phyloP scores from a whole-genome alignment of 2,888 invertebrate genomes.

The Drosophila stalkeri region DNA sequence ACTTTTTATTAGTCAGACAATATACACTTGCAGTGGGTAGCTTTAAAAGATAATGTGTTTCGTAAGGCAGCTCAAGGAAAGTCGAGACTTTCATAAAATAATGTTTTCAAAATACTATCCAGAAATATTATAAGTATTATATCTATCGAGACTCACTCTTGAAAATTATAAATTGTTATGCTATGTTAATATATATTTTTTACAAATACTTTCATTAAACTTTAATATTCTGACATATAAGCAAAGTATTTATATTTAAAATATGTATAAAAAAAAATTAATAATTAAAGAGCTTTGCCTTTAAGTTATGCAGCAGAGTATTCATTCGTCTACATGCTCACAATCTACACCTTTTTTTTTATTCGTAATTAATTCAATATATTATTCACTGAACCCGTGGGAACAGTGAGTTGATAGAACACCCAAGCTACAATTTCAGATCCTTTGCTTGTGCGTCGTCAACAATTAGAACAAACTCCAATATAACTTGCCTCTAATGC shows the following conservation, averaged over 20 bases:
- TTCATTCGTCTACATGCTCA: background rate
- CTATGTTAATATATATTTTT: background rate
- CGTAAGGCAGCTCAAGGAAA: background rate
- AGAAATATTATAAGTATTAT: background rate
- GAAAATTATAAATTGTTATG: no score
- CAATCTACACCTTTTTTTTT: background rate
- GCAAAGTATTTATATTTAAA: background rate
- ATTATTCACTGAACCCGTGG: constrained; percentile 33
- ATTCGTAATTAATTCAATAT: constrained; percentile 39
- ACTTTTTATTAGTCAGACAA: background rate
- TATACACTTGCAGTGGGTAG: background rate
- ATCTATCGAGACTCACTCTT: background rate
- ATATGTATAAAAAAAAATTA: no score
- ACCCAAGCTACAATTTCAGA: background rate
- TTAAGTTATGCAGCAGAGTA: background rate
- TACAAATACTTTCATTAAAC: background rate
- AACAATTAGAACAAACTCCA: background rate
- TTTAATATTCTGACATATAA: no score
- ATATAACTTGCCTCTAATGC: background rate
- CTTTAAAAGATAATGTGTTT: background rate
- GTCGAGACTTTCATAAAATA: no score
- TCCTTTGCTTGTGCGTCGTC: constrained; percentile 13
- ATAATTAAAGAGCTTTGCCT: background rate
- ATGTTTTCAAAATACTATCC: no score
- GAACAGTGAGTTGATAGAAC: constrained; percentile 22